Conservation (phyloP, 1,140 invertebrate genomes). For the Bicyclus anynana region DNA sequence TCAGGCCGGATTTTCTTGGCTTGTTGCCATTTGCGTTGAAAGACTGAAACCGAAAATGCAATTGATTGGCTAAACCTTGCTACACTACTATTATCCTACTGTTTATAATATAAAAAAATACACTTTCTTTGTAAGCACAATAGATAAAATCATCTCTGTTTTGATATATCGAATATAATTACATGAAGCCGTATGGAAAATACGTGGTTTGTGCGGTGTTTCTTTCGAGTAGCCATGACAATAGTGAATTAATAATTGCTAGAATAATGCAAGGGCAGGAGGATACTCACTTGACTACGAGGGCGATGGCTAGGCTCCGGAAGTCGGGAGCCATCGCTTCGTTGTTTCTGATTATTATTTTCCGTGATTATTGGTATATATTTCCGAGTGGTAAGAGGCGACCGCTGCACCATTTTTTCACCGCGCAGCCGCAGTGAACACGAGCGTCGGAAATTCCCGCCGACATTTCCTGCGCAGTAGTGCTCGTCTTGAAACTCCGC, state of each 20-base stretch:
- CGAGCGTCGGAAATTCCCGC: constrained; percentile 67
- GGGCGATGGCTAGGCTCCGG: constrained; percentile 62
- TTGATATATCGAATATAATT: background rate
- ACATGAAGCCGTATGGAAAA: constrained; percentile 1
- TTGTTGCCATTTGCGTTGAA: constrained; percentile 62
- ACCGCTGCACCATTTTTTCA: constrained; percentile 74
- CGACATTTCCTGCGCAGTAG: constrained; percentile 68
- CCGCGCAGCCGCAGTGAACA: constrained; percentile 75
- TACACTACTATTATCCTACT: too few species aligned
- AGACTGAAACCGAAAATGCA: constrained; percentile 55
- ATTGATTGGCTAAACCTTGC: background rate
- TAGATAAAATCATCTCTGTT: too few species aligned
- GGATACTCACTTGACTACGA: constrained; percentile 64
- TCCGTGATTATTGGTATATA: constrained; percentile 74
- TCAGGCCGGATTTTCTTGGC: constrained; percentile 58
- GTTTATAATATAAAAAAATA: too few species aligned
- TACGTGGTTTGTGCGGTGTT: background rate
- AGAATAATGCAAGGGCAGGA: background rate
- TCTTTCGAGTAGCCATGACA: constrained; percentile 15
- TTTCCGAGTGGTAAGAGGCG: constrained; percentile 65
- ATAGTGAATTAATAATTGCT: constrained; percentile 4
- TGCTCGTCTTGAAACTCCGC: constrained; percentile 66
- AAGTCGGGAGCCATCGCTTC: constrained; percentile 63
- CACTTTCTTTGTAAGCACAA: too few species aligned
- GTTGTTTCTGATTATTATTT: constrained; percentile 61